Conservation (phyloP, 2,113 vertebrate genomes). For the Gymnobelideus leadbeateri region DNA sequence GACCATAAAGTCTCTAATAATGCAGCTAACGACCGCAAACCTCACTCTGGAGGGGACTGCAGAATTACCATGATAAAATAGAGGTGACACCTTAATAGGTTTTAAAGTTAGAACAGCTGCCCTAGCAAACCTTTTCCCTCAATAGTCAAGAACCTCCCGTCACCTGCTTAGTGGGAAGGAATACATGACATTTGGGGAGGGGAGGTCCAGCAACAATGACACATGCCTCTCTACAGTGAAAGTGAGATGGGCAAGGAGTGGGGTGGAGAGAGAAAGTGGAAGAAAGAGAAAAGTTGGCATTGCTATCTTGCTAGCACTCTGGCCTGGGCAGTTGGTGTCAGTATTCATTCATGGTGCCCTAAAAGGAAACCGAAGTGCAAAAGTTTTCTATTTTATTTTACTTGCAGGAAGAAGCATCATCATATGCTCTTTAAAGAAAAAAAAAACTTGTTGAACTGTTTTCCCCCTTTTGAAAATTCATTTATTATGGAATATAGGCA, state of each 20-base stretch:
- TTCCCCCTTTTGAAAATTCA: neutral
- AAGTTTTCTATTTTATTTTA: neutral
- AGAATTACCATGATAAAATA: slow-evolving; percentile 48
- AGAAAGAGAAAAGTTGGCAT: neutral
- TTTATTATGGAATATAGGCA: neutral
- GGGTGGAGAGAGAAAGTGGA: neutral
- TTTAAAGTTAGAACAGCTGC: slow-evolving; percentile 49
- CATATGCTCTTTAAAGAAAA: neutral
- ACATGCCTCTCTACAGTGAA: neutral
- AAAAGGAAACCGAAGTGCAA: neutral
- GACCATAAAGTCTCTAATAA: neutral
- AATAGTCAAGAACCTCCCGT: slow-evolving; percentile 13
- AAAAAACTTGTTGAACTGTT: neutral
- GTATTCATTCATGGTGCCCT: neutral
- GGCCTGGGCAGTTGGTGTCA: neutral
- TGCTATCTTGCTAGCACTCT: neutral
- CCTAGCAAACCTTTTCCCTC: neutral
- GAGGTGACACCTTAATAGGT: slow-evolving; percentile 34
- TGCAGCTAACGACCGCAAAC: neutral
- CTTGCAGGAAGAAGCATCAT: neutral
- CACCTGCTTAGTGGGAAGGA: neutral
- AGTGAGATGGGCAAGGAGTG: neutral
- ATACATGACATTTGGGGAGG: neutral
- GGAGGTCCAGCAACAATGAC: neutral
- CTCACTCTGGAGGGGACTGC: neutral